Base-by-base conservation (phyloP, 2,888 invertebrate species). In the Melieria picta region DNA sequence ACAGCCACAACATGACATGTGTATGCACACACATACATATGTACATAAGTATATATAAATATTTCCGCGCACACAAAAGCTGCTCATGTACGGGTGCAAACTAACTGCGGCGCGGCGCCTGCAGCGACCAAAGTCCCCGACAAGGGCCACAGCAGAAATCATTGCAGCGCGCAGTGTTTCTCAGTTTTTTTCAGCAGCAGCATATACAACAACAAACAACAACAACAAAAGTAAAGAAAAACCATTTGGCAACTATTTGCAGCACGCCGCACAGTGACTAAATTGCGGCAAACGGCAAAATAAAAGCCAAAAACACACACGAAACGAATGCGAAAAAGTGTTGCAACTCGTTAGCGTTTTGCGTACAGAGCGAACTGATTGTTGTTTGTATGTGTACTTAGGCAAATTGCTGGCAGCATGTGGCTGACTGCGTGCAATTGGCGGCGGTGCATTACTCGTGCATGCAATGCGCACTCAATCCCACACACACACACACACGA, bases 321-420 rank as follows among this genome's bases (percentile, higher is more conserved):
- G 45, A 61, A 45, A 61, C 61, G 4, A 11, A 52, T n/a, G 46
- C 60, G 16, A 71, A 71, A 71, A 71, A 71, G 57, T 63, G 63
- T 56, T 56, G 45, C 71, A 71, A 62, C 63, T 71, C 67, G 71
- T 71, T 71, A 71, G 63, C 71, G 66, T 67, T 67, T 62, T 67
- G 67, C 67, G 63, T 66, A 43, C 56, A 62, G 7, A 58, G 16
- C 45, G 43, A 43, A 65, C 61, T 71, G 65, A 60, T 62, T 55
- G 56, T 62, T 71, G 60, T 71, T 66, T 71, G 55, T 64, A 1
- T 45, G 57, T 66, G 30, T 57, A 43, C 10, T 50, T 47, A 65
- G 65, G 45, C 45, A 65, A 65, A 60, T 66, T 71, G 62, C 62
- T 66, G 65, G 45, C 45, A 61, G 61, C 55, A 62, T 71, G 62